A percentile compares a stretch with the other conserved stretches of the same genome.
phyloP scores from a whole-genome alignment of 2,888 invertebrate genomes.

The Thymelicus acteon region DNA sequence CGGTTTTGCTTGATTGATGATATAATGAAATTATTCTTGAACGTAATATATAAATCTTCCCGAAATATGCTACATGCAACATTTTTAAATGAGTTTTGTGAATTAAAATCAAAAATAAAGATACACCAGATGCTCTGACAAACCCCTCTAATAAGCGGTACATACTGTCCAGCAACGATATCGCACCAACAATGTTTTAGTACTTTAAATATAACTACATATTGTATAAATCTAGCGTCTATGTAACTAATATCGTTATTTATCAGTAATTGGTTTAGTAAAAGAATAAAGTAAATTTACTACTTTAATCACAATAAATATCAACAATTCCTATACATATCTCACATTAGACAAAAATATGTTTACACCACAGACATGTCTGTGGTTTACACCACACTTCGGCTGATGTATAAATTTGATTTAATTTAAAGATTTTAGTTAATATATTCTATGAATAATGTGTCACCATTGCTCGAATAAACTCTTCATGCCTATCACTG shows the following conservation, averaged over 20 bases:
- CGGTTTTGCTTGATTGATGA: too few species aligned
- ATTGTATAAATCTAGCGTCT: slow-evolving; percentile 12
- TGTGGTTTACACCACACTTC: too few species aligned
- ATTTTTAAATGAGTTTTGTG: too few species aligned
- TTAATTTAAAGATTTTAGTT: slow-evolving; percentile 14
- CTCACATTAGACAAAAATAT: slow-evolving; percentile 4
- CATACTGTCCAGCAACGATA: neutral
- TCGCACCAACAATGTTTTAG: neutral
- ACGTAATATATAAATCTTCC: too few species aligned
- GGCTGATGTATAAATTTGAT: neutral
- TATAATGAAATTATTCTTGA: too few species aligned
- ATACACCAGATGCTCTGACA: neutral
- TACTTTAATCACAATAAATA: slow-evolving; percentile 21
- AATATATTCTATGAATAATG: neutral
- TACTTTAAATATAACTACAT: slow-evolving; percentile 15
- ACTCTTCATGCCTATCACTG: neutral
- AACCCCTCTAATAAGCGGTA: neutral
- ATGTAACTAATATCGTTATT: slow-evolving; percentile 3
- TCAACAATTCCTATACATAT: slow-evolving; percentile 28
- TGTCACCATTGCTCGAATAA: slow-evolving; percentile 18
- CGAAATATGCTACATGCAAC: too few species aligned
- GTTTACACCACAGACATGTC: too few species aligned
- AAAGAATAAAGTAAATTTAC: slow-evolving; percentile 1
- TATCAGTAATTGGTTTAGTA: neutral
- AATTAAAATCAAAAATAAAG: neutral